Evolutionary conservation across 2,888 invertebrate species (phyloP).

Genomic region (Acanthococcus lagerstroemiae): DNA sequence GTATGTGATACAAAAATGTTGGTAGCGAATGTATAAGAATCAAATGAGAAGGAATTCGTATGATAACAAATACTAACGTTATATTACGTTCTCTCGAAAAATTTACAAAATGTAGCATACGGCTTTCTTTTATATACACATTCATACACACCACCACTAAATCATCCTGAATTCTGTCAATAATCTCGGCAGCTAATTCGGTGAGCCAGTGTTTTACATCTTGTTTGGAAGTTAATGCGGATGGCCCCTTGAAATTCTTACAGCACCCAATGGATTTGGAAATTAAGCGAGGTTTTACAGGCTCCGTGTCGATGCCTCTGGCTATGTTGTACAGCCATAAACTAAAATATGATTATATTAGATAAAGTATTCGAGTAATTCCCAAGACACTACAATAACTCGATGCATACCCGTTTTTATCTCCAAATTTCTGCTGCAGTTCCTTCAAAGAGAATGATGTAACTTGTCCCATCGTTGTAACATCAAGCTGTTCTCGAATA

Average conservation of each 20-base stretch:
- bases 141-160: slow-evolving; percentile 42
- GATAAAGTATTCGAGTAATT: slow-evolving; percentile 40
- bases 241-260: slow-evolving; percentile 81
- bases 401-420: slow-evolving; percentile 69
- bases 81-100: too few species aligned
- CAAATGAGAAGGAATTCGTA: too few species aligned
- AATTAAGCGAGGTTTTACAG: slow-evolving; percentile 71
- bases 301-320: slow-evolving; percentile 76
- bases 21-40: too few species aligned
- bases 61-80: too few species aligned
- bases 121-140: too few species aligned
- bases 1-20: too few species aligned
- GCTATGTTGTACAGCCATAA: slow-evolving; percentile 77
- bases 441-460: slow-evolving; percentile 58
- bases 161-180: slow-evolving; percentile 72
- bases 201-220: slow-evolving; percentile 68
- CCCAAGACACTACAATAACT: too few species aligned
- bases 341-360: slow-evolving; percentile 48
- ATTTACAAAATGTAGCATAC: too few species aligned
- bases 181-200: slow-evolving; percentile 70
- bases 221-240: slow-evolving; percentile 56
- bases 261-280: slow-evolving; percentile 92
- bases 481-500: slow-evolving; percentile 61
- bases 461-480: slow-evolving; percentile 72
- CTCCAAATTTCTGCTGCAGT: slow-evolving; percentile 64